Evolutionary conservation across 2,888 invertebrate species (phyloP).

Genomic region (Zhengitettix transpicula): DNA sequence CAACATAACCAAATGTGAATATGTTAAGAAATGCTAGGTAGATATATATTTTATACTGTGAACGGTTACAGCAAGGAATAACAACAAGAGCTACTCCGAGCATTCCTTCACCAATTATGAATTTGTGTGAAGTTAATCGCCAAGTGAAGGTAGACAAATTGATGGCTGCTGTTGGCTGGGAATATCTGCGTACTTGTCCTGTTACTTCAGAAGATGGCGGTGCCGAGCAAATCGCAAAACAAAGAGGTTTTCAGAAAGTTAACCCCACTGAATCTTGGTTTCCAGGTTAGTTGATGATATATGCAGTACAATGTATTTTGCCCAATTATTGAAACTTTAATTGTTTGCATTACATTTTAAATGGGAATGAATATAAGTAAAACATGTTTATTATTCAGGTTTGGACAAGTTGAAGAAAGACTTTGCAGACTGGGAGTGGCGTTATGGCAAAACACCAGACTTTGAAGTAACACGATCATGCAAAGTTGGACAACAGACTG

Average conservation of each 20-base stretch:
- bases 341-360: constrained; percentile 2
- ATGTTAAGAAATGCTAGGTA: too few species aligned
- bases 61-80: constrained; percentile 52
- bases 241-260: constrained; percentile 69
- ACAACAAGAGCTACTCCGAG: constrained; percentile 75
- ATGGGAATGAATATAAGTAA: background rate
- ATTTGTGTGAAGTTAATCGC: constrained; percentile 59
- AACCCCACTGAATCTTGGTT: constrained; percentile 82
- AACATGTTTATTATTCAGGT: constrained; percentile 29
- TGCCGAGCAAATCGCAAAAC: constrained; percentile 48
- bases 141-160: constrained; percentile 53
- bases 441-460: constrained; percentile 69
- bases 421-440: constrained; percentile 74
- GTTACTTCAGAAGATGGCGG: constrained; percentile 54
- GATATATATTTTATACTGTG: too few species aligned
- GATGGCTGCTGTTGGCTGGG: constrained; percentile 65
- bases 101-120: constrained; percentile 62
- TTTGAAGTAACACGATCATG: constrained; percentile 56
- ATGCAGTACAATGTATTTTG: background rate
- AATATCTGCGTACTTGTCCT: constrained; percentile 60
- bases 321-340: constrained; percentile 1
- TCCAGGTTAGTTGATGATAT: constrained; percentile 38
- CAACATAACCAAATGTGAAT: too few species aligned
- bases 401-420: constrained; percentile 49
- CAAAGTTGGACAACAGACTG: constrained; percentile 31